Percentiles rank a stretch among this genome's conserved stretches.
Conservation (phyloP, 2,113 vertebrate species). For the Shinisaurus crocodilurus region DNA sequence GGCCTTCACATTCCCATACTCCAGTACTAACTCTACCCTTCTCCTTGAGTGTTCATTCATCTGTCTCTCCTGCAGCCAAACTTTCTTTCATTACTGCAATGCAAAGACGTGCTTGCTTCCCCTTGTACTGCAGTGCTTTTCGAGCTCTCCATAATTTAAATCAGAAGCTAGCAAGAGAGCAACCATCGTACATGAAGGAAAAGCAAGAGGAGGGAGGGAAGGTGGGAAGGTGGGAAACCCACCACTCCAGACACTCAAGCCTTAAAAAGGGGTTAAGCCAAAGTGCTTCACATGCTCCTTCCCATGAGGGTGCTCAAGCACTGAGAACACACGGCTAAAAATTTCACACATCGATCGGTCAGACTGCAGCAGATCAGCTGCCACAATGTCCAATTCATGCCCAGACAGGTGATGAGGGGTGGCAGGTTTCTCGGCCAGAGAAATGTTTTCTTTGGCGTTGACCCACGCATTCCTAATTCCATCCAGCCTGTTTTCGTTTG, state of each 20-base stretch:
- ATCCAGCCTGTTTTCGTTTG: constrained; percentile 44
- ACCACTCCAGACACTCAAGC: neutral
- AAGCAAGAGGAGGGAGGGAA: neutral
- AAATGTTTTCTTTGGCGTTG: constrained; percentile 60
- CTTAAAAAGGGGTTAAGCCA: constrained; percentile 48
- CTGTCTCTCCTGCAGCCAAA: neutral
- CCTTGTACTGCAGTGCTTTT: neutral
- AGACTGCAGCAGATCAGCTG: neutral
- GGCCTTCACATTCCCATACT: neutral
- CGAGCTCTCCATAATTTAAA: constrained; percentile 39
- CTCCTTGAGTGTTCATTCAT: neutral
- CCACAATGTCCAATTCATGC: constrained; percentile 54
- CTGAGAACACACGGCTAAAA: constrained; percentile 53
- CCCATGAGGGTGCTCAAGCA: constrained; percentile 55
- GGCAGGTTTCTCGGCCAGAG: constrained; percentile 39
- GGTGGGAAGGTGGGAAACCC: neutral
- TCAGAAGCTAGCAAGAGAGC: constrained; percentile 12
- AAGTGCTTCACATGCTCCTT: constrained; percentile 14
- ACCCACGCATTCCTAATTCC: constrained; percentile 48
- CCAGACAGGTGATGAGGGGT: constrained; percentile 43
- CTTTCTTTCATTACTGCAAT: neutral
- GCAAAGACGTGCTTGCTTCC: neutral
- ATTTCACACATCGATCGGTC: constrained; percentile 46
- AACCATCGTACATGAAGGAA: neutral
- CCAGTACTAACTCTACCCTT: neutral